Conservation (phyloP, 2,888 invertebrate genomes). For the Trachelus tabidus region DNA sequence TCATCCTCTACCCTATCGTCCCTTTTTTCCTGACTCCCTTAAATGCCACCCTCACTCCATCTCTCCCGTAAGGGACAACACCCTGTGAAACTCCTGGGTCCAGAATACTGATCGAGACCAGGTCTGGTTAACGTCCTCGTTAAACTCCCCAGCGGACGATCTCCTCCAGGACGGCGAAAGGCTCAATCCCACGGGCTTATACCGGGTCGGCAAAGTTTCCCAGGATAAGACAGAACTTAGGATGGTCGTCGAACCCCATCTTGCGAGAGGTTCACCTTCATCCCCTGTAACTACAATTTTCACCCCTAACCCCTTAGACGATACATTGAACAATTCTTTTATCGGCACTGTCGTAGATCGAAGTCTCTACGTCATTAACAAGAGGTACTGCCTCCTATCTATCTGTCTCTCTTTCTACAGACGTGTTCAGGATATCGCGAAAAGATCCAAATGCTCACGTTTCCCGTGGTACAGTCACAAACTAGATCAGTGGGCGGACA, state of each 20-base stretch:
- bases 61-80: neutral
- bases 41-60: neutral
- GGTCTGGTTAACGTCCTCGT: conserved; percentile 27
- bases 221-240: neutral
- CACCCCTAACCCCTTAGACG: neutral
- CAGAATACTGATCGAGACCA: conserved; percentile 9
- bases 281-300: neutral
- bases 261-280: neutral
- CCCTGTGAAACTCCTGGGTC: neutral
- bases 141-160: conserved; percentile 29
- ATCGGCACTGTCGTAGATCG: neutral
- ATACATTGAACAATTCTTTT: neutral
- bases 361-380: neutral
- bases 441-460: neutral
- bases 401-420: neutral
- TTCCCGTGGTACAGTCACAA: neutral
- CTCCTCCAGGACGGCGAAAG: neutral
- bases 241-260: neutral
- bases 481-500: neutral
- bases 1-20: neutral
- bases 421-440: neutral
- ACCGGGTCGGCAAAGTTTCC: neutral
- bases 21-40: neutral
- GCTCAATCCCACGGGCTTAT: conserved; percentile 10
- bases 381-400: no score